Base-by-base conservation (phyloP, 2,888 invertebrate genomes). In the Cyclophora albipunctata region DNA sequence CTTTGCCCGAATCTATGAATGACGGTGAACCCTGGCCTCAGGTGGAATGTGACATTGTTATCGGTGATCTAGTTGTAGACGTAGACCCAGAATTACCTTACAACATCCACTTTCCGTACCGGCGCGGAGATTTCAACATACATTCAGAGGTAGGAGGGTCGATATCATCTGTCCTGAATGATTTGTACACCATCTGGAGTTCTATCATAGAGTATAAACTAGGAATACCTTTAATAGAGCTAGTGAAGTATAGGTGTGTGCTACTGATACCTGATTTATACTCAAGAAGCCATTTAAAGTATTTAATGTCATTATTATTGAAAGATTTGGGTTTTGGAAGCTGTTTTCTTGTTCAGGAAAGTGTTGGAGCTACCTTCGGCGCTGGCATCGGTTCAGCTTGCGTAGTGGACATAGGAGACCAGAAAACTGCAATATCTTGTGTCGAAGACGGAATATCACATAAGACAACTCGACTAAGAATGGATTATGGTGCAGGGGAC, bases 381-480 rank as follows among this genome's bases (percentile, higher is more conserved):
- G 89, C 89, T 41, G 89, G 89, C 0, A 86, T 89, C 5, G 89
- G 89, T 2, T 95, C 94, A 69, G 98, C 97, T 0, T 98, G 98
- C 83, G 97, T 98, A 0, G 95, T 98, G 0, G 98, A 98, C 75
- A 93, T 98, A 48, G 98, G 98, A 0, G 98, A 98, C 73, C 96
- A 98, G 75, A 98, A 98, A 86, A 97, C 96, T 0, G 96, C 97
- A 0, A 94, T 98, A 33, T 97, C 97, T 2, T 98, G 98, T 84
- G 97, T 98, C 1, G 98, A 98, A 85, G 98, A 98, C 88, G 98
- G 97, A 1, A 95, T 98, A 54, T 98, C 98, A 34, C 96, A 96
- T 69, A 92, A 94, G 60, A 93, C 94, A 58, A 96, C 98, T 0
- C 90, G 97, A 69, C 92, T 93, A 67, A 84, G 95, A 48, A 91